Conservation (phyloP, 2,888 invertebrate species). For the Thera britannica region DNA sequence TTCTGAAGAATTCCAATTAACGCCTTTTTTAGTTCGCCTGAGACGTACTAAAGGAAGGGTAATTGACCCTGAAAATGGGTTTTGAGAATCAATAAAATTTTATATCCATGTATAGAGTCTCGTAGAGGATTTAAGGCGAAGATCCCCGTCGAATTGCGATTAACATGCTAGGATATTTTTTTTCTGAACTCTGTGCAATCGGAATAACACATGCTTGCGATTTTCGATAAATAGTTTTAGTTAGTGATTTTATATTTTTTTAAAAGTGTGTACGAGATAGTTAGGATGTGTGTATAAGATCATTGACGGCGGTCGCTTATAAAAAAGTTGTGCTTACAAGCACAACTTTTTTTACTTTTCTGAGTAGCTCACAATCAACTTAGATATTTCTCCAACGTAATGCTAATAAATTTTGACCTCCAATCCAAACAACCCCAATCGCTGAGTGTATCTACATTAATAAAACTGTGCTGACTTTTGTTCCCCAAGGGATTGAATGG, state of each 20-base stretch:
- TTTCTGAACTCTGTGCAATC: too few species aligned
- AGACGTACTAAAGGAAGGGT: constrained; percentile 27
- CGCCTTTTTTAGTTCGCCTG: constrained; percentile 46
- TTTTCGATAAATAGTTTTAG: too few species aligned
- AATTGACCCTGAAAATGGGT: constrained; percentile 27
- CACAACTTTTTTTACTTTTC: neutral
- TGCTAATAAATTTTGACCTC: constrained; percentile 44
- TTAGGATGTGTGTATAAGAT: too few species aligned
- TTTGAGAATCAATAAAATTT: neutral
- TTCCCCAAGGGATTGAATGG: constrained; percentile 34
- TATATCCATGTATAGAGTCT: too few species aligned
- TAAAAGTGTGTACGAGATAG: too few species aligned
- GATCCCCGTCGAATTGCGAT: too few species aligned
- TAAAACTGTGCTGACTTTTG: constrained; percentile 45
- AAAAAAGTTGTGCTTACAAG: too few species aligned
- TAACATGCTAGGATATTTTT: too few species aligned
- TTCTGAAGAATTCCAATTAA: constrained; percentile 56
- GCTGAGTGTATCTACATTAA: constrained; percentile 45
- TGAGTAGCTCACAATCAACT: constrained; percentile 22
- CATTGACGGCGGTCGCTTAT: too few species aligned
- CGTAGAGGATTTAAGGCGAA: too few species aligned
- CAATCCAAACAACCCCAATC: constrained; percentile 44
- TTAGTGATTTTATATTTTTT: too few species aligned
- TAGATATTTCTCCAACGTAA: constrained; percentile 37
- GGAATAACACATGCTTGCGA: too few species aligned